Evolutionary conservation across 2,113 vertebrate species (phyloP).

Genomic region (Sterrhoptilus dennistouni): DNA sequence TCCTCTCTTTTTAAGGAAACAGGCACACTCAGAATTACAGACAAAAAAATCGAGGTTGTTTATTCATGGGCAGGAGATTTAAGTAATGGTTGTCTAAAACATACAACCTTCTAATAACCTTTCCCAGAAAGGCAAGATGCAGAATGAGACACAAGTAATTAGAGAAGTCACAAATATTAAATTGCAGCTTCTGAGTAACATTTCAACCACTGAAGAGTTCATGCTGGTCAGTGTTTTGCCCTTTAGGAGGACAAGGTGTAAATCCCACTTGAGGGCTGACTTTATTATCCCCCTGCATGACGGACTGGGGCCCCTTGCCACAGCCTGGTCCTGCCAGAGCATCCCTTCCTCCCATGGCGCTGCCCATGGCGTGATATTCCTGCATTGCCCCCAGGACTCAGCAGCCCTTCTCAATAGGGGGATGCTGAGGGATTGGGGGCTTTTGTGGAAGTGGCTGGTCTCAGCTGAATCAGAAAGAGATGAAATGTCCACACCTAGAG

Average conservation of each 20-base stretch:
- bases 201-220: background rate
- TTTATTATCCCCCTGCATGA: background rate
- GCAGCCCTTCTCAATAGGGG: background rate
- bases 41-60: background rate
- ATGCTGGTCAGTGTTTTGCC: background rate
- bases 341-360: background rate
- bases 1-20: background rate
- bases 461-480: background rate
- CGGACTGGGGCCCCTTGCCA: background rate
- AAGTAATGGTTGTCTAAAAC: background rate
- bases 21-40: background rate
- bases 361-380: background rate
- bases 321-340: background rate
- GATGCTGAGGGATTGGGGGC: rapidly evolving
- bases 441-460: background rate
- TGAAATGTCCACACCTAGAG: background rate
- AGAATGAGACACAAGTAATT: background rate
- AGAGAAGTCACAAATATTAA: background rate
- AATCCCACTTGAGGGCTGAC: background rate
- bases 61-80: background rate
- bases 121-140: background rate
- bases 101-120: background rate
- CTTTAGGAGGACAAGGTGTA: background rate
- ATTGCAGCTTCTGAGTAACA: background rate
- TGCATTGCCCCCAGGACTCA: background rate